These are phyloP conservation scores for Motacilla alba DNA, from an alignment of 2,113 vertebrate genomes.

Conservation along the genomic window DNA sequence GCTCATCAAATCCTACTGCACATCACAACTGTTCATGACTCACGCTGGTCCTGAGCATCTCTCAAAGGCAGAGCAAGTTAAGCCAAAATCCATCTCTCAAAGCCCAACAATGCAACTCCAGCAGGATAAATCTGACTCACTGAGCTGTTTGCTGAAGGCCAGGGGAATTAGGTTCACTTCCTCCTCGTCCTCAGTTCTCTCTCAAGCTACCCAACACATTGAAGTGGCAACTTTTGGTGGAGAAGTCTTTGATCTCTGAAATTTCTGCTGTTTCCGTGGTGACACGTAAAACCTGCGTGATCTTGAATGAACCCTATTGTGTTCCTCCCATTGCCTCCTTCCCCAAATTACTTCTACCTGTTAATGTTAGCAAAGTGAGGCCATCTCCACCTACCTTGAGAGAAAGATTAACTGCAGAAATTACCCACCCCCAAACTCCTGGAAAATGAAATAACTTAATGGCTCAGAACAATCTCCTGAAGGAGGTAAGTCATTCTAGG, in stretches of 20 bases:
- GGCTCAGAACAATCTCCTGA: background rate
- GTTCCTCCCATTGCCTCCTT: background rate
- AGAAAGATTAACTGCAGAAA: background rate
- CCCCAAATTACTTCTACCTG: slow-evolving; percentile 5
- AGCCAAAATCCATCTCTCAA: background rate
- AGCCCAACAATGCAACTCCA: background rate
- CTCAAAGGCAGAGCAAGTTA: background rate
- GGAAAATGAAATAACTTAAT: slow-evolving; percentile 33
- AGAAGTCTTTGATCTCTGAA: slow-evolving; percentile 51
- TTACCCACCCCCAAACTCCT: background rate
- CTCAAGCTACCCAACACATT: background rate
- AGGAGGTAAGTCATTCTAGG: slow-evolving; percentile 18
- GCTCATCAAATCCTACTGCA: background rate
- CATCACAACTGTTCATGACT: background rate
- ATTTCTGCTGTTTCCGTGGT: slow-evolving; percentile 12
- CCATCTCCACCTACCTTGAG: background rate
- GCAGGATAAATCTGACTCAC: background rate
- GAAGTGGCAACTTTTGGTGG: background rate
- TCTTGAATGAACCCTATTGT: slow-evolving; percentile 49
- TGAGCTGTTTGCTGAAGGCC: background rate
- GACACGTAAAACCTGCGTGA: background rate
- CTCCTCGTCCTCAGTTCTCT: background rate
- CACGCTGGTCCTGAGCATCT: background rate
- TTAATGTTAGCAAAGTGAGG: background rate
- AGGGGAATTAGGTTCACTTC: background rate